Evolutionary conservation across 1,140 invertebrate species (phyloP), one percentile per base, ranked within the genome.

Genomic region (Halotydeus destructor): DNA sequence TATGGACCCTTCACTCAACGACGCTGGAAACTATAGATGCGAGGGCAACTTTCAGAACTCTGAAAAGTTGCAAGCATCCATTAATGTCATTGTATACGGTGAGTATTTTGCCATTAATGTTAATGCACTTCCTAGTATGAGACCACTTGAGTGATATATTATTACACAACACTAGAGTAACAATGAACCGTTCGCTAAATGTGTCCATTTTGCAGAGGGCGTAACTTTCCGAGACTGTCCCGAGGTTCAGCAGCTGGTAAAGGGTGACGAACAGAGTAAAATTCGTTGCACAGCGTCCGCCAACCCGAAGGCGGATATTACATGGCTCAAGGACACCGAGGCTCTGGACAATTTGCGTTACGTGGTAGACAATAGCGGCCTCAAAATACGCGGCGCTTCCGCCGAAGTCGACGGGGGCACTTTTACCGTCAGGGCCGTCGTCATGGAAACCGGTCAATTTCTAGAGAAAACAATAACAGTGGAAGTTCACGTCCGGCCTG

Each of bases 151-250:
- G n/a, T n/a, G n/a, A n/a, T n/a, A n/a, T n/a, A n/a, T n/a, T n/a
- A n/a, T n/a, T n/a, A n/a, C n/a, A n/a, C n/a, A n/a, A n/a, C n/a
- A n/a, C n/a, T n/a, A n/a, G n/a, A n/a, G n/a, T n/a, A n/a, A n/a
- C n/a, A n/a, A n/a, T n/a, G n/a, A n/a, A n/a, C n/a, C n/a, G n/a
- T n/a, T n/a, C n/a, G n/a, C n/a, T n/a, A n/a, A n/a, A n/a, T n/a
- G n/a, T n/a, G n/a, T n/a, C n/a, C n/a, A n/a, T n/a, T n/a, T n/a
- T n/a, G n/a, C n/a, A n/a, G 11, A 79, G 51, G 71, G 75, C 19
- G 80, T 88, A 19, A 78, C 72, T 33, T 88, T 75, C 70, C 70
- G 69, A 18, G 74, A 86, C 57, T 81, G 81, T 1, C 80, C 81
- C n/a, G 62, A 64, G 49, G 72, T 77, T 54, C 84, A 89, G 59